Evolutionary conservation across 2,797 vertebrate species (phyloP).

Genomic region (Selene dorsalis): DNA sequence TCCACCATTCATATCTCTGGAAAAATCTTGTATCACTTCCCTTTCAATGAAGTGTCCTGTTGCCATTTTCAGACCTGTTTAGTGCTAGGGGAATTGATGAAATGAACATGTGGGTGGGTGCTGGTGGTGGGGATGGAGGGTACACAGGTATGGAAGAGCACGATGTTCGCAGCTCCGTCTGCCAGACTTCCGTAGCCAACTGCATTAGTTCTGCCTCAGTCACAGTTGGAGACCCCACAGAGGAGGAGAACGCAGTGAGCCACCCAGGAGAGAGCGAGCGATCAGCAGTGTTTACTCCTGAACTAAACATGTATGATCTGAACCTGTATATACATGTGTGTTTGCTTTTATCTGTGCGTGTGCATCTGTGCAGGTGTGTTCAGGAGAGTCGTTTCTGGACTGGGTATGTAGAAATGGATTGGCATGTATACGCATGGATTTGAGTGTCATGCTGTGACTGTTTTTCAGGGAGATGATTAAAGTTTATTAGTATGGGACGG

Average conservation of each 20-base stretch:
- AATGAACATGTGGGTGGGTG: constrained; percentile 20
- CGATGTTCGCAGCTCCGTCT: constrained; percentile 57
- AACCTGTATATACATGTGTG: background rate
- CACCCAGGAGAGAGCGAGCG: constrained; percentile 47
- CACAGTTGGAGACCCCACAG: constrained; percentile 70
- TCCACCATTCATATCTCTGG: constrained; percentile 39
- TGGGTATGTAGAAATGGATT: constrained; percentile 46
- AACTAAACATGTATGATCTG: constrained; percentile 27
- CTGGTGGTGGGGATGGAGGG: background rate
- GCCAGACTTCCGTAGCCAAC: constrained; percentile 71
- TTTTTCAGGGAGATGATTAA: constrained; percentile 70
- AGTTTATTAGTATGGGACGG: constrained; percentile 68
- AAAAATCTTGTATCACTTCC: constrained; percentile 41
- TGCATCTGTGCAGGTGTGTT: constrained; percentile 45
- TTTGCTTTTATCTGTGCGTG: constrained; percentile 22
- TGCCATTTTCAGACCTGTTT: constrained; percentile 62
- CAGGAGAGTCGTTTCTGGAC: constrained; percentile 31
- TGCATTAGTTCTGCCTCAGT: constrained; percentile 74
- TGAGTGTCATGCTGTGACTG: constrained; percentile 59
- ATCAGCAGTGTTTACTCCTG: constrained; percentile 56
- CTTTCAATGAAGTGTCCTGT: constrained; percentile 54
- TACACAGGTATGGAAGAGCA: constrained; percentile 56
- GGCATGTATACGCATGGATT: constrained; percentile 43
- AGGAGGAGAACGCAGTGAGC: constrained; percentile 64
- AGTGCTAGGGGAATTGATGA: constrained; percentile 61